Base-by-base conservation (phyloP, 2,113 vertebrate genomes). In the Actinemys pallida region DNA sequence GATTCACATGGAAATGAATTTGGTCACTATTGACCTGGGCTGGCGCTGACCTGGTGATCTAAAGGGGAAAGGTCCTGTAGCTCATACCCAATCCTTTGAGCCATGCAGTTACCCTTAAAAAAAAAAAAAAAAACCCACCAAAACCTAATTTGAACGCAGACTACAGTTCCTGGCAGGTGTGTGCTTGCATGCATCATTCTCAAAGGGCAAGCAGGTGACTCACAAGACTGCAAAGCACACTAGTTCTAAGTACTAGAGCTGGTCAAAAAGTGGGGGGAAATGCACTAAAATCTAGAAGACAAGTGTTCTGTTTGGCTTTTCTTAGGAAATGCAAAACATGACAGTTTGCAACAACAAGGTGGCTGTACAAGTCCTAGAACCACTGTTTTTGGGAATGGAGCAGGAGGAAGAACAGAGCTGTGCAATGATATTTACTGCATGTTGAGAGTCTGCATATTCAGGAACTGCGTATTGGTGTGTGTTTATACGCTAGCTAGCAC, bases 21-120 rank as follows among this genome's bases (percentile, higher is more conserved):
- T 2, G 2, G n/a, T 0, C 0, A 76, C 84, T 2, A 1, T 6
- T 35, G 16, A 27, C 42, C 75, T n/a, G 54, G n/a, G n/a, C 13
- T 81, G 47, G 78, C 5, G 29, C 8, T 53, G 17, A 57, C 84
- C 24, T 14, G 53, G 52, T 10, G 7, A 14, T 53, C n/a, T 8
- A 17, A 78, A 0, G 29, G n/a, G 19, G 3, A 50, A 29, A 75
- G 17, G 65, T 22, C 65, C 9, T n/a, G n/a, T 72, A 72, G 39
- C 65, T 20, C 65, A 72, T 20, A 69, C 65, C 19, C 2, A 0
- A 25, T 24, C n/a, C 11, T n/a, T 9, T 1, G 10, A 35, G 16
- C 29, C 86, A 59, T 16, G 1, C 5, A 81, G 78, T 2, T 79
- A 76, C 80, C 10, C 22, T 1, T 3, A 45, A 27, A 45, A 31